These are phyloP conservation scores for Scleropages formosus DNA, from an alignment of 2,797 vertebrate species.

Conservation along the genomic window DNA sequence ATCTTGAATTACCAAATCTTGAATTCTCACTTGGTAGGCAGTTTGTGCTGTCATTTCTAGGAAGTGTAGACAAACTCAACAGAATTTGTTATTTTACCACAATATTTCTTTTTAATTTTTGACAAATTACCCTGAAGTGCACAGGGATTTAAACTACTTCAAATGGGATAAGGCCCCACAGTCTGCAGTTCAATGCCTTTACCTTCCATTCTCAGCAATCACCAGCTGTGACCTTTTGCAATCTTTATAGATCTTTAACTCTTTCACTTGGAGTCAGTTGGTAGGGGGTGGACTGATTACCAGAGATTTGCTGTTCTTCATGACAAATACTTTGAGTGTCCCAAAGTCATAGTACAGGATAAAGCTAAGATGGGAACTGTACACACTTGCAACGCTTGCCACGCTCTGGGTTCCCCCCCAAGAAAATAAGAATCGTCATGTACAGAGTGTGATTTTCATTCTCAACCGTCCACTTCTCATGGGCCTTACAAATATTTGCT, in stretches of 20 bases:
- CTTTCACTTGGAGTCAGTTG: constrained; percentile 15
- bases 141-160: background rate
- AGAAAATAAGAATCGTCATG: too few relatives aligned
- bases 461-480: background rate
- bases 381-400: too few relatives aligned
- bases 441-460: background rate
- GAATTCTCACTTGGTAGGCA: background rate
- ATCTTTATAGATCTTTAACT: constrained; percentile 29
- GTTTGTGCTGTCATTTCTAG: background rate
- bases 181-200: background rate
- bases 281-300: constrained; percentile 36
- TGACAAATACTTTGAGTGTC: constrained; percentile 9
- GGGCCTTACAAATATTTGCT: too few relatives aligned
- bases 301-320: background rate
- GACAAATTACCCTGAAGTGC: background rate
- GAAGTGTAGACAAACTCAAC: background rate
- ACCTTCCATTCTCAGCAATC: background rate
- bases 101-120: too few relatives aligned
- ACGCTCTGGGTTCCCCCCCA: too few relatives aligned
- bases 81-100: background rate
- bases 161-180: background rate
- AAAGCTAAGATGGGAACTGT: too few relatives aligned
- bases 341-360: background rate
- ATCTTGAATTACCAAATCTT: background rate
- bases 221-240: background rate